Conservation (phyloP, 2,797 vertebrate genomes). For the Brachymystax lenok region DNA sequence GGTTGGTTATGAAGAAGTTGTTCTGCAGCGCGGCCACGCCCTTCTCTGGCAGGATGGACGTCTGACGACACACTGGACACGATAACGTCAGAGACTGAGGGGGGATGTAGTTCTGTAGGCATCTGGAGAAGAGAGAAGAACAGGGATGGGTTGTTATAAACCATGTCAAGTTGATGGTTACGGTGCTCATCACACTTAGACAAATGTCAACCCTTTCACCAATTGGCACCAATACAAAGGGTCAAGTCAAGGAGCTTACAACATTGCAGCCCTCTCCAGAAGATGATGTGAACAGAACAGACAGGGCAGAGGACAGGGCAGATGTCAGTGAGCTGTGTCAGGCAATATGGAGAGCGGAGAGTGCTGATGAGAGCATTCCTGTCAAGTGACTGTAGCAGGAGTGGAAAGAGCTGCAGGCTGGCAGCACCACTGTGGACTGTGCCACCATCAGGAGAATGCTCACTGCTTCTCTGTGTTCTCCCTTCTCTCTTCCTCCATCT, state of each 20-base stretch:
- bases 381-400: slow-evolving; percentile 9
- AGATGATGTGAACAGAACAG: not conserved
- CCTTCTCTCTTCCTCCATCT: not conserved
- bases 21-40: slow-evolving; percentile 93
- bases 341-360: not conserved
- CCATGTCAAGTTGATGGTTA: not conserved
- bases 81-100: slow-evolving; percentile 94
- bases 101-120: slow-evolving; percentile 96
- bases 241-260: not conserved
- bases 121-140: slow-evolving; percentile 70
- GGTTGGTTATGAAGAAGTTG: slow-evolving; percentile 96
- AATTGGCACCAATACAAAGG: not conserved
- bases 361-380: slow-evolving; percentile 12
- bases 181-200: not conserved
- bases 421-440: slow-evolving; percentile 23
- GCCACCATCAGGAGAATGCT: slow-evolving; percentile 22
- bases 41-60: slow-evolving; percentile 92
- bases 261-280: not conserved
- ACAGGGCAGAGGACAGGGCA: not conserved
- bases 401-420: slow-evolving; percentile 37
- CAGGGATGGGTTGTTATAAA: not conserved
- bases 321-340: not conserved
- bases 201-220: not conserved
- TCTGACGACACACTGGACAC: slow-evolving; percentile 95
- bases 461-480: slow-evolving; percentile 16